These are phyloP conservation scores for Cheirogaleus medius DNA, from an alignment of 2,113 vertebrate genomes.

Conservation along the genomic window DNA sequence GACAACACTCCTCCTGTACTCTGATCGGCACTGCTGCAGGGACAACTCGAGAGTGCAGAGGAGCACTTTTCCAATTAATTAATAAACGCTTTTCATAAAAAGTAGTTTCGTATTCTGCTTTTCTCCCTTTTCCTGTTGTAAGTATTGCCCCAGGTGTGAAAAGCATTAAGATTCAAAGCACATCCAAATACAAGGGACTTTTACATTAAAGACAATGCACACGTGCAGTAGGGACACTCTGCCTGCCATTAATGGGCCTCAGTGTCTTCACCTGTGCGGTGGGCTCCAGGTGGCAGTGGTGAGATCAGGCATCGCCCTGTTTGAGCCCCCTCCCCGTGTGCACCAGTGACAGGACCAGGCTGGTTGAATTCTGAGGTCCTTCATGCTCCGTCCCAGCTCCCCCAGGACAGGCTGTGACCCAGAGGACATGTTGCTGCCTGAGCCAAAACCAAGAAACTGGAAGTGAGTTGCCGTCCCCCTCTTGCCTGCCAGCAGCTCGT, in stretches of 20 bases:
- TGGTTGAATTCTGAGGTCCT: not conserved
- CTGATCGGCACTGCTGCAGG: not conserved
- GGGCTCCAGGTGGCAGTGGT: not conserved
- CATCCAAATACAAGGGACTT: not conserved
- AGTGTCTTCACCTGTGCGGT: not conserved
- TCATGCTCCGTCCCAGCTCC: not conserved
- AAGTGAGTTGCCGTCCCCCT: not conserved
- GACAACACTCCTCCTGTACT: not conserved
- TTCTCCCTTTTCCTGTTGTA: not conserved
- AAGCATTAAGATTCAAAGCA: not conserved
- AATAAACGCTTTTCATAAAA: not conserved
- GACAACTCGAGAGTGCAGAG: rapidly evolving
- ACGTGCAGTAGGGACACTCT: not conserved
- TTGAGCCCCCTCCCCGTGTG: not conserved
- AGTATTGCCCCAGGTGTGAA: not conserved
- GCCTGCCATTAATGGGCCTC: not conserved
- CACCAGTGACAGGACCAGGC: not conserved
- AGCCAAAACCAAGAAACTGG: not conserved
- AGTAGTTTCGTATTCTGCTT: not conserved
- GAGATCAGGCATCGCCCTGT: not conserved
- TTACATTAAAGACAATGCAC: not conserved
- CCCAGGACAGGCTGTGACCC: not conserved
- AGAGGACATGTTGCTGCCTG: not conserved
- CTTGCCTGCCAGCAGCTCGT: not conserved
- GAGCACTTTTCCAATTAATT: not conserved